These are phyloP conservation scores for Mamestra brassicae DNA, from an alignment of 2,888 invertebrate genomes.

Conservation along the genomic window DNA sequence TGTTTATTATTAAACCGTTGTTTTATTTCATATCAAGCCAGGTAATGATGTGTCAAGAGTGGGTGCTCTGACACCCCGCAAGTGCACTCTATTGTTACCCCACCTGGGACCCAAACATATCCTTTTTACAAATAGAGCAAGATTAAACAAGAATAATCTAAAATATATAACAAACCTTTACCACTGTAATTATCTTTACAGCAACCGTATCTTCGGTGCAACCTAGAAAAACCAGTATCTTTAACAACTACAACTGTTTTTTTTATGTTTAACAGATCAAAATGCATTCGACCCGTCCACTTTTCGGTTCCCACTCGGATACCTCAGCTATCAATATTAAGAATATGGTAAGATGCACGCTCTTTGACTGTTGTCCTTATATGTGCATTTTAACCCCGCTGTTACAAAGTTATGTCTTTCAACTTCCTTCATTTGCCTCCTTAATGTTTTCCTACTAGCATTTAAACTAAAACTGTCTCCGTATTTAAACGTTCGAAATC, in stretches of 20 bases:
- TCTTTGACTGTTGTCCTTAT: conserved; percentile 13
- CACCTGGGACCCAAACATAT: too few species aligned
- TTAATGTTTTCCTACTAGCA: too few species aligned
- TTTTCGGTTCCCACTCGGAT: conserved; percentile 92
- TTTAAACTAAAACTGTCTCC: too few species aligned
- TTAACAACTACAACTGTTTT: not conserved
- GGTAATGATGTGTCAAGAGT: too few species aligned
- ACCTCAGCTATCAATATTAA: conserved; percentile 92
- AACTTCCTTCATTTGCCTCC: conserved; percentile 6
- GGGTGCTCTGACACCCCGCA: too few species aligned
- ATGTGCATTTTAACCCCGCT: conserved; percentile 56
- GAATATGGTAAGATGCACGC: conserved; percentile 87
- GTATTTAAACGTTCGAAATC: too few species aligned
- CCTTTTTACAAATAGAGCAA: too few species aligned
- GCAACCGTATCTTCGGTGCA: not conserved
- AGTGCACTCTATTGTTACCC: too few species aligned
- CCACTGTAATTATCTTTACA: not conserved
- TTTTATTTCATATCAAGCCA: too few species aligned
- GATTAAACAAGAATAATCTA: too few species aligned
- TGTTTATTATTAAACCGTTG: too few species aligned
- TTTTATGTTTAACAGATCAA: conserved; percentile 73
- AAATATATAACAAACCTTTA: not conserved
- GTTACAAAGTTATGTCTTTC: conserved; percentile 28
- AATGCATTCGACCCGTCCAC: conserved; percentile 77
- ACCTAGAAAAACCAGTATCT: not conserved